Conservation (phyloP, 2,797 vertebrate genomes). For the Cygnus olor region DNA sequence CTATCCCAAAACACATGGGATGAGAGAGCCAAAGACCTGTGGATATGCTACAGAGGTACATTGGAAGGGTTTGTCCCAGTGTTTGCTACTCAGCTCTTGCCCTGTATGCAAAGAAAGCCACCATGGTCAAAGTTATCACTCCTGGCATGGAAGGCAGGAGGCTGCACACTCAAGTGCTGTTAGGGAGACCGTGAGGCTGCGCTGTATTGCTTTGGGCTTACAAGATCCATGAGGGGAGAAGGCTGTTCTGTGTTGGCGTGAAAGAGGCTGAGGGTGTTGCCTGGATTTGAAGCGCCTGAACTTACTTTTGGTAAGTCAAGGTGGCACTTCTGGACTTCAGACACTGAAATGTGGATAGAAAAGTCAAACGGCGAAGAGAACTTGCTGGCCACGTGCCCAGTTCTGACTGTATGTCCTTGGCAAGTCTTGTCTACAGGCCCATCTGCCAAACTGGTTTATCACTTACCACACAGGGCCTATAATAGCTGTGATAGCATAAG, state of each 20-base stretch:
- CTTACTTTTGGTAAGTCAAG: not conserved
- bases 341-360: not conserved
- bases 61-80: not conserved
- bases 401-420: conserved; percentile 45
- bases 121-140: not conserved
- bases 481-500: not conserved
- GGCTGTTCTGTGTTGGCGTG: not conserved
- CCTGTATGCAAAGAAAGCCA: not conserved
- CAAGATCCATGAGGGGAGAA: not conserved
- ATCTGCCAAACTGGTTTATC: conserved; percentile 38
- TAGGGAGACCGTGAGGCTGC: not conserved
- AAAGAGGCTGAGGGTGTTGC: not conserved
- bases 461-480: not conserved
- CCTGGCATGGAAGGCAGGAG: not conserved
- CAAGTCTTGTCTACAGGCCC: conserved; percentile 18
- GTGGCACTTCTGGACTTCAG: not conserved
- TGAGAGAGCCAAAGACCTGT: not conserved
- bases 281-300: not conserved
- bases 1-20: not conserved
- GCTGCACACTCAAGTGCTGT: not conserved
- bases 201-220: not conserved
- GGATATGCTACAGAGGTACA: not conserved
- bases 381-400: not conserved
- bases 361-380: not conserved
- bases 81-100: not conserved